Percentiles rank a stretch among this genome's conserved stretches.
Conservation (phyloP, 2,113 vertebrate genomes). For the Todiramphus chloris region DNA sequence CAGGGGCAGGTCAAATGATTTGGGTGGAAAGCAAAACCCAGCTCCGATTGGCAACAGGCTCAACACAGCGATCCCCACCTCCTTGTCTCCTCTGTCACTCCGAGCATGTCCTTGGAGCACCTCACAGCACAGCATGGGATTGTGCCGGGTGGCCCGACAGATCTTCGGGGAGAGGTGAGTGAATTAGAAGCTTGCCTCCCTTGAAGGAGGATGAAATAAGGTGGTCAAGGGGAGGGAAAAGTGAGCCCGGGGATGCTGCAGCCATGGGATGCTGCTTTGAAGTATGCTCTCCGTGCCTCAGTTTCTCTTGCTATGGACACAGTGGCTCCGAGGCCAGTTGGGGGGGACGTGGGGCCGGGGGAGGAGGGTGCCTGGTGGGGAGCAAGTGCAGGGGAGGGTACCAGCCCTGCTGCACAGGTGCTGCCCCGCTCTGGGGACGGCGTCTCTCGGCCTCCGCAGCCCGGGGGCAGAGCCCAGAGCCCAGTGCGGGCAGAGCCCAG, state of each 20-base stretch:
- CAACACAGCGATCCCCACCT: neutral
- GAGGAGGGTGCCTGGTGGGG: neutral
- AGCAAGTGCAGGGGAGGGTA: neutral
- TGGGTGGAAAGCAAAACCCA: neutral
- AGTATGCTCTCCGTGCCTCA: rapidly evolving
- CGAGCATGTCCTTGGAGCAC: neutral
- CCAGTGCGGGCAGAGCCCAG: no score
- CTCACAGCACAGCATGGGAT: neutral
- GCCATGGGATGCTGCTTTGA: rapidly evolving
- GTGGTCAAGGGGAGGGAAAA: neutral
- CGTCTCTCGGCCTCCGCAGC: neutral
- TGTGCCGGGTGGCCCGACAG: neutral
- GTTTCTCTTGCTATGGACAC: neutral
- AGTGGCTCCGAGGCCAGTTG: rapidly evolving
- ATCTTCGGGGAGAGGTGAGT: neutral
- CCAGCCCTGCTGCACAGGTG: neutral
- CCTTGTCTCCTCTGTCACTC: neutral
- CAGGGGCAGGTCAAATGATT: neutral
- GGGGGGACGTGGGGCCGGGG: neutral
- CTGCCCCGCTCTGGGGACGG: neutral
- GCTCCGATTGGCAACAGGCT: neutral
- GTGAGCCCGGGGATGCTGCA: neutral
- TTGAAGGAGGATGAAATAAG: neutral
- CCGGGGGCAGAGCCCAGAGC: neutral
- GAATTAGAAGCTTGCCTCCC: neutral